A percentile compares a stretch with the other conserved stretches of the same genome.
Conservation (phyloP, 2,797 vertebrate genomes). For the Hoplostethus atlanticus region DNA sequence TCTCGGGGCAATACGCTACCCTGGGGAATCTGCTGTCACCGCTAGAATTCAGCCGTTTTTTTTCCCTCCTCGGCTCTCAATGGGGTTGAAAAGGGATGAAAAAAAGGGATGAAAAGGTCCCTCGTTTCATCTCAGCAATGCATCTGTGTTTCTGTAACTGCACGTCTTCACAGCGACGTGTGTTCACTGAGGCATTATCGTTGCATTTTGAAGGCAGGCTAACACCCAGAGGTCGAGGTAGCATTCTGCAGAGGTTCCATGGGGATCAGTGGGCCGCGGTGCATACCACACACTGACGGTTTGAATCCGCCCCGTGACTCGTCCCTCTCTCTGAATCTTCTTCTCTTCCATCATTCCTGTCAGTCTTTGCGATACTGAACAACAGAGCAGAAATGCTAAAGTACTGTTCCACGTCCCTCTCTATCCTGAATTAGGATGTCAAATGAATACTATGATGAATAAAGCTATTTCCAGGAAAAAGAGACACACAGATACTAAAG, state of each 20-base stretch:
- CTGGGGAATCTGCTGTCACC: not conserved
- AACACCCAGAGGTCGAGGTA: constrained; percentile 22
- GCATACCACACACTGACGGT: not conserved
- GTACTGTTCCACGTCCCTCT: too few relatives aligned
- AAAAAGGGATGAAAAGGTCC: constrained; percentile 37
- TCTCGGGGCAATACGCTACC: too few relatives aligned
- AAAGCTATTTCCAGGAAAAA: too few relatives aligned
- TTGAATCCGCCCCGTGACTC: not conserved
- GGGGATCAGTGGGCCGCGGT: constrained; percentile 33
- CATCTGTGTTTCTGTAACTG: constrained; percentile 17
- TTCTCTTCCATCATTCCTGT: too few relatives aligned
- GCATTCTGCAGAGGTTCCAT: constrained; percentile 10
- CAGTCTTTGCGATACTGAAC: too few relatives aligned
- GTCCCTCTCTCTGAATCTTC: too few relatives aligned
- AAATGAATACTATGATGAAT: too few relatives aligned
- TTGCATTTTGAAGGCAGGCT: constrained; percentile 41
- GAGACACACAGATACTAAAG: too few relatives aligned
- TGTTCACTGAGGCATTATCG: constrained; percentile 29
- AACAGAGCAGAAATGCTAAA: too few relatives aligned
- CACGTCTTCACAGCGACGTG: constrained; percentile 36
- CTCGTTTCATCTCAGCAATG: constrained; percentile 25
- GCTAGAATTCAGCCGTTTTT: constrained; percentile 9
- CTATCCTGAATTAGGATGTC: too few relatives aligned
- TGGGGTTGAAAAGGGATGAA: too few relatives aligned
- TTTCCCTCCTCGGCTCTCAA: not conserved